These are phyloP conservation scores for Liodrosophila aerea DNA, from an alignment of 2,888 invertebrate species.

Conservation along the genomic window DNA sequence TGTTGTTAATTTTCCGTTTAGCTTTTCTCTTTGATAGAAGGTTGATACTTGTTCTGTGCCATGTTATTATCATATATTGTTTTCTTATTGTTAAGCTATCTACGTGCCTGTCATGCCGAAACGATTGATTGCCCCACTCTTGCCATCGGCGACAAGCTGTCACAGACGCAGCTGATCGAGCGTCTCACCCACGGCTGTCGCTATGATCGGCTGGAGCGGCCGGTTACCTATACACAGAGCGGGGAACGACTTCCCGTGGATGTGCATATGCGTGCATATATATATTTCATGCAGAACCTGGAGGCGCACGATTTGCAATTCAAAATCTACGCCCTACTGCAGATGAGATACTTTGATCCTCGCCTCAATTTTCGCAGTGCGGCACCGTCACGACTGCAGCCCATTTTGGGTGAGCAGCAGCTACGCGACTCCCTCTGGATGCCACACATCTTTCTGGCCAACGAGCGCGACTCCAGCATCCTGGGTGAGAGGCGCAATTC, in stretches of 20 bases:
- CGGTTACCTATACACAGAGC: slow-evolving; percentile 81
- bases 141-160: slow-evolving; percentile 84
- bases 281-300: slow-evolving; percentile 92
- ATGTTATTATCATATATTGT: slow-evolving; percentile 54
- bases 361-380: slow-evolving; percentile 87
- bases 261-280: slow-evolving; percentile 89
- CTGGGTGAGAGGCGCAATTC: slow-evolving; percentile 83
- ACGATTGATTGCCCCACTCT: slow-evolving; percentile 83
- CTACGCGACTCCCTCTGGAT: slow-evolving; percentile 90
- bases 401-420: slow-evolving; percentile 88
- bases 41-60: too few species aligned
- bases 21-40: too few species aligned
- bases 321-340: slow-evolving; percentile 90
- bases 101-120: slow-evolving; percentile 1
- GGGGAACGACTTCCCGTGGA: slow-evolving; percentile 86
- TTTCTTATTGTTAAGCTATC: slow-evolving; percentile 46
- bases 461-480: slow-evolving; percentile 89
- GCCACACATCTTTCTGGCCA: slow-evolving; percentile 91
- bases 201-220: slow-evolving; percentile 89
- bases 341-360: slow-evolving; percentile 89
- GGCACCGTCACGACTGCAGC: slow-evolving; percentile 86
- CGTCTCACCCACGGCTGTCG: slow-evolving; percentile 89
- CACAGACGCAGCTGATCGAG: slow-evolving; percentile 89
- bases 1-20: too few species aligned
- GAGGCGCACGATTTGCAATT: slow-evolving; percentile 93